Evolutionary conservation across 2,797 vertebrate genomes (phyloP).

Genomic region (Cacajao melanocephalus): DNA sequence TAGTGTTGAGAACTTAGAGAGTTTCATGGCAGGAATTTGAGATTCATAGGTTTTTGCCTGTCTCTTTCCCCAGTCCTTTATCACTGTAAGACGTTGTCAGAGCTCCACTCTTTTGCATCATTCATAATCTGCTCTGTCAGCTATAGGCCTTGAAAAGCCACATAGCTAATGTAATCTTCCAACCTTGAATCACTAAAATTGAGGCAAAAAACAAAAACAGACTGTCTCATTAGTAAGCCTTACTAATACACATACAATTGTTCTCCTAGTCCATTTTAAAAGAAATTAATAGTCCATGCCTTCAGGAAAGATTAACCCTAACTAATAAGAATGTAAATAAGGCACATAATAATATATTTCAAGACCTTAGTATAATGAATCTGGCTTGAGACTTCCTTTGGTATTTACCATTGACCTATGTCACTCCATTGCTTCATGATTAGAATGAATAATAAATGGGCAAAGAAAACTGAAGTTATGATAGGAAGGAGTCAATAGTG

Average conservation of each 20-base stretch:
- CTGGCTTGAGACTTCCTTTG: not conserved
- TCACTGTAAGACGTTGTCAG: constrained; percentile 32
- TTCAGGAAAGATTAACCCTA: constrained; percentile 26
- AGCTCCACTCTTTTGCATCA: constrained; percentile 18
- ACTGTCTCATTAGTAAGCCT: not conserved
- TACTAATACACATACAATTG: not conserved
- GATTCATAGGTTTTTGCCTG: not conserved
- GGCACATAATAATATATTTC: not conserved
- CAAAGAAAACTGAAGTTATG: constrained; percentile 5
- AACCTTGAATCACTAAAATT: constrained; percentile 15
- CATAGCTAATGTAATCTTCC: constrained; percentile 23
- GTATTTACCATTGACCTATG: not conserved
- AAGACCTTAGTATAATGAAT: constrained; percentile 3
- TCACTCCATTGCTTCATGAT: not conserved
- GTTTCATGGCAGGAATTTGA: not conserved
- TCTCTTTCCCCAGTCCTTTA: not conserved
- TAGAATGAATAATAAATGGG: not conserved
- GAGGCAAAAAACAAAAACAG: not conserved
- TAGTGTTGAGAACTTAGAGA: not conserved
- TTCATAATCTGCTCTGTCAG: constrained; percentile 28
- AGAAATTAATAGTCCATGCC: not conserved
- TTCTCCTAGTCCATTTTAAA: not conserved
- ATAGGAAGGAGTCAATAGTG: not conserved
- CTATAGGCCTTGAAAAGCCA: not conserved
- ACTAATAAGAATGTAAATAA: constrained; percentile 13